Evolutionary conservation across 2,797 vertebrate species (phyloP).

Genomic region (Eulemur albifrons): DNA sequence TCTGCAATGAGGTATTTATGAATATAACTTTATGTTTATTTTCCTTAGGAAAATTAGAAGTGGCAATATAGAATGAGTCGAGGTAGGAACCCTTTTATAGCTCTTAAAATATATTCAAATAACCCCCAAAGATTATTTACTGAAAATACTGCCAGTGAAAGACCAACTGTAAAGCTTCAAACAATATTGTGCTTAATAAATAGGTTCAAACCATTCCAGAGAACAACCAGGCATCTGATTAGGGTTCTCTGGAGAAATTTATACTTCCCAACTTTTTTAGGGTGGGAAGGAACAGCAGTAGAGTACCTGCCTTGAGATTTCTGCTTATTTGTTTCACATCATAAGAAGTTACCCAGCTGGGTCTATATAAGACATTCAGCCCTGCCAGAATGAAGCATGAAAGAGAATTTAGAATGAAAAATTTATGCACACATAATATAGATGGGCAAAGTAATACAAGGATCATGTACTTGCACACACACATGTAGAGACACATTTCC

Average conservation of each 20-base stretch:
- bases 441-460: background rate
- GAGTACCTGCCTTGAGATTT: background rate
- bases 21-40: background rate
- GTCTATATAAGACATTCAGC: background rate
- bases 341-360: background rate
- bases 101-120: conserved; percentile 40
- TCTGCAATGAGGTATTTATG: background rate
- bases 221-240: background rate
- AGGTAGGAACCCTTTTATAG: background rate
- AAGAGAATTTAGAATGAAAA: background rate
- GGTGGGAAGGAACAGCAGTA: background rate
- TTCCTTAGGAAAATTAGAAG: conserved; percentile 37
- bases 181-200: background rate
- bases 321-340: background rate
- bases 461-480: background rate
- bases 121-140: background rate
- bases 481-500: background rate
- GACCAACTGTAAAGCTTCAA: background rate
- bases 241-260: background rate
- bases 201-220: background rate
- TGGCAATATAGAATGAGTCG: background rate
- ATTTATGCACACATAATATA: background rate
- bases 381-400: background rate
- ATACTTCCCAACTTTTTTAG: background rate
- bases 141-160: background rate